Conservation (phyloP, 2,113 vertebrate genomes). For the Gallinago undulata region DNA sequence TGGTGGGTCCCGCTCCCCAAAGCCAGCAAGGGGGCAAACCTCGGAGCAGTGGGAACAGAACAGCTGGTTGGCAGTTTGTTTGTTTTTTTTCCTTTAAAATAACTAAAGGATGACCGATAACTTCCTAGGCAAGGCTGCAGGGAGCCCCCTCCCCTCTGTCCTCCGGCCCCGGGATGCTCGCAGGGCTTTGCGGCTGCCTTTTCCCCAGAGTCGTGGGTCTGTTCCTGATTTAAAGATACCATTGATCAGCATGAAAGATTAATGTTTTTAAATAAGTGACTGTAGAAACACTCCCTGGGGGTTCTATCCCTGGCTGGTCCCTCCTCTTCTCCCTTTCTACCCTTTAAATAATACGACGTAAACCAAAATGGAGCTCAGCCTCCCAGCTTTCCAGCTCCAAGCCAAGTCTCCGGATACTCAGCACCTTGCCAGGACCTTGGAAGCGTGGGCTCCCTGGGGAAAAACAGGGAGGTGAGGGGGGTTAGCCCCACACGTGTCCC, state of each 20-base stretch:
- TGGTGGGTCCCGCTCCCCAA: neutral
- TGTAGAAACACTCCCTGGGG: neutral
- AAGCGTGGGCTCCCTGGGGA: neutral
- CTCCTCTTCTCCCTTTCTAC: neutral
- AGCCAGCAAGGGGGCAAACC: neutral
- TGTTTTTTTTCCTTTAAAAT: neutral
- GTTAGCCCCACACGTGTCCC: neutral
- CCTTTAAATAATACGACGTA: neutral
- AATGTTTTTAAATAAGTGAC: neutral
- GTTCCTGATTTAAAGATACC: neutral
- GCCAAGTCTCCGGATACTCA: neutral
- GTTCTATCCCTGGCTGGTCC: neutral
- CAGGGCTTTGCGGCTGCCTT: neutral
- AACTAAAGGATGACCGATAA: neutral
- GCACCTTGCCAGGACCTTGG: neutral
- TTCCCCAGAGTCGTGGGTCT: fast-evolving
- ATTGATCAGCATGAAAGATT: neutral
- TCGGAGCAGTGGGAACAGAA: neutral
- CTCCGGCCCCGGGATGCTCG: neutral
- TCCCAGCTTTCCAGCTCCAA: neutral
- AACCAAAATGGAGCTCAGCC: neutral
- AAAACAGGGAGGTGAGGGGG: too few species aligned
- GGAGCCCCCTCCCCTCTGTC: neutral
- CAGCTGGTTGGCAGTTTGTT: too few species aligned
- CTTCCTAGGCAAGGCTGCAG: neutral